Conservation (phyloP, 2,113 vertebrate genomes). For the Macroglossus sobrinus region DNA sequence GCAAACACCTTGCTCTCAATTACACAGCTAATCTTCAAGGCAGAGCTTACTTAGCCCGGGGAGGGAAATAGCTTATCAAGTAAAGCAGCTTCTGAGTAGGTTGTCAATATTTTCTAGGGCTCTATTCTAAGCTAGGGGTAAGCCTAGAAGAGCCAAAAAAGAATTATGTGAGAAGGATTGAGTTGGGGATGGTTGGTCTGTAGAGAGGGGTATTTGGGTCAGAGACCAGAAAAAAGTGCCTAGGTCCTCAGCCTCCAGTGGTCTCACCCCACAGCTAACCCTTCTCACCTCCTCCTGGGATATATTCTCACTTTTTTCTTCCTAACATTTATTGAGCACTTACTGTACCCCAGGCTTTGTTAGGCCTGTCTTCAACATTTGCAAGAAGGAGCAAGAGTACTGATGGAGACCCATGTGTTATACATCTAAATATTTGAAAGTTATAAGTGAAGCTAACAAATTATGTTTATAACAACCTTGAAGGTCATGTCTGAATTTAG, state of each 20-base stretch:
- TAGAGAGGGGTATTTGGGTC: neutral
- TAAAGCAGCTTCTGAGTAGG: conserved; percentile 15
- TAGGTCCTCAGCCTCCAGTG: neutral
- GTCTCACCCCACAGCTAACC: neutral
- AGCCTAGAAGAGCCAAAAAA: neutral
- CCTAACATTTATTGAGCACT: neutral
- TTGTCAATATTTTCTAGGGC: conserved; percentile 22
- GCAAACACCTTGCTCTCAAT: conserved; percentile 16
- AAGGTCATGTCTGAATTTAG: neutral
- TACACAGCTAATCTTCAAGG: conserved; percentile 22
- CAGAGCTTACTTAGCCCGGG: conserved; percentile 2
- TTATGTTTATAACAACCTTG: neutral
- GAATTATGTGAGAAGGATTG: neutral
- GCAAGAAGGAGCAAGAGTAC: neutral
- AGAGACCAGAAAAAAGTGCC: neutral
- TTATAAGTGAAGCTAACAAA: neutral
- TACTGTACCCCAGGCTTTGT: neutral
- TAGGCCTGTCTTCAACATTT: neutral
- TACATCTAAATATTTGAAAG: neutral
- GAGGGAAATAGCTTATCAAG: neutral
- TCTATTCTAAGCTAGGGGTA: neutral
- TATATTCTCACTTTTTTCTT: neutral
- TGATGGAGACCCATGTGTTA: neutral
- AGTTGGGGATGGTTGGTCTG: neutral
- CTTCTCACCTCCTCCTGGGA: neutral